phyloP scores from a whole-genome alignment of 2,888 invertebrate genomes.

The Daptonema setosum region DNA sequence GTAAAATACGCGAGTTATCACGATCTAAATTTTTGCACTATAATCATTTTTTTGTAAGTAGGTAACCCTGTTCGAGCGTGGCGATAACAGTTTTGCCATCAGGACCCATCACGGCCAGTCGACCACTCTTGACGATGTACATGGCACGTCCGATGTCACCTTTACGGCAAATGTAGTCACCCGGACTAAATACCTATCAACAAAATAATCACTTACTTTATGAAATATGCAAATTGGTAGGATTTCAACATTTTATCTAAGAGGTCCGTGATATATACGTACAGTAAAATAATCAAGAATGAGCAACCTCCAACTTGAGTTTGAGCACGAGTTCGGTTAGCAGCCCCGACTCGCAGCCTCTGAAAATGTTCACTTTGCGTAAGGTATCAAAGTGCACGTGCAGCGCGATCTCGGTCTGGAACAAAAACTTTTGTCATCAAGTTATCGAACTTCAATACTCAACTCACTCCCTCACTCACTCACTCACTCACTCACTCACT shows the following conservation, averaged over 20 bases:
- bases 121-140: slow-evolving; percentile 79
- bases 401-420: slow-evolving; percentile 78
- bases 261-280: not conserved
- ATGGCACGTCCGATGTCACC: slow-evolving; percentile 87
- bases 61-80: slow-evolving; percentile 67
- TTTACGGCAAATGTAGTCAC: slow-evolving; percentile 78
- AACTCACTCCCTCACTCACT: too few relatives aligned
- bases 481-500: too few relatives aligned
- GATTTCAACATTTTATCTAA: not conserved
- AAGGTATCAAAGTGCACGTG: slow-evolving; percentile 81
- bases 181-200: slow-evolving; percentile 43
- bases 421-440: too few relatives aligned
- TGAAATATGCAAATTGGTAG: not conserved
- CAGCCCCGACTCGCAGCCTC: slow-evolving; percentile 83
- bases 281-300: not conserved
- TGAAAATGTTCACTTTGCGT: slow-evolving; percentile 64
- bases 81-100: slow-evolving; percentile 59
- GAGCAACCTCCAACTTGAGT: slow-evolving; percentile 54
- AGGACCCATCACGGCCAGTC: slow-evolving; percentile 61
- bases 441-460: too few relatives aligned
- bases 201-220: not conserved
- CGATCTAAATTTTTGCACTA: too few relatives aligned
- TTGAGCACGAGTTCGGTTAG: slow-evolving; percentile 76
- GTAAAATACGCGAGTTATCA: too few relatives aligned
- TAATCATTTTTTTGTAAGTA: not conserved